These are phyloP conservation scores for Alectoris magna DNA, from an alignment of 2,797 vertebrate species.

Conservation along the genomic window DNA sequence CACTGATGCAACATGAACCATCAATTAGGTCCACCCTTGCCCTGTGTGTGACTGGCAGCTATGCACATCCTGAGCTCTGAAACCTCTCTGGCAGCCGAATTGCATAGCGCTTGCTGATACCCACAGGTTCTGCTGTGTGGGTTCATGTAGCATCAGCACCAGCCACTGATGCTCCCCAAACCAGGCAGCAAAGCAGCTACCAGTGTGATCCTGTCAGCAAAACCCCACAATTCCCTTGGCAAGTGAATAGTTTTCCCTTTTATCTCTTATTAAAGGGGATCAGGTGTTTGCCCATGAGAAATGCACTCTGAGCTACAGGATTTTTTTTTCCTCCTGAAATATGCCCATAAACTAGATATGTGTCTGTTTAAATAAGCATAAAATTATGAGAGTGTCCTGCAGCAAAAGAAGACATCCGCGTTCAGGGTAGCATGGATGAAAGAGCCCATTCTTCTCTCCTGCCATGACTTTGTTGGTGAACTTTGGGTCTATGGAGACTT, in stretches of 20 bases:
- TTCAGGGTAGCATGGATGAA: conserved; percentile 54
- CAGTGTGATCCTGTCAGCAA: conserved; percentile 1
- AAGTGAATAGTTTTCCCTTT: conserved; percentile 66
- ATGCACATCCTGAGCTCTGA: background rate
- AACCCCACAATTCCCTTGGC: conserved; percentile 4
- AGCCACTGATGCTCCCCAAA: background rate
- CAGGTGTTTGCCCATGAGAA: conserved; percentile 85
- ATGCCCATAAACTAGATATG: conserved; percentile 79
- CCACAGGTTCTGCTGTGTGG: background rate
- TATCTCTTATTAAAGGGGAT: conserved; percentile 82
- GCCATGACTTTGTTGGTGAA: conserved; percentile 57
- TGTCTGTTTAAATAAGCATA: conserved; percentile 87
- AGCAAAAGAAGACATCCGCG: conserved; percentile 77
- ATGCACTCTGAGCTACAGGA: conserved; percentile 71
- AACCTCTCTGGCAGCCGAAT: background rate
- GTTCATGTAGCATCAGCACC: background rate
- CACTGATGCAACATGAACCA: background rate
- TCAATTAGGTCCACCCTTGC: background rate
- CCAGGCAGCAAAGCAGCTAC: conserved; percentile 15
- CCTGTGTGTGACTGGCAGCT: background rate
- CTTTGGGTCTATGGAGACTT: conserved; percentile 49
- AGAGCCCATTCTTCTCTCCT: conserved; percentile 34
- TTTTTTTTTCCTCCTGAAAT: conserved; percentile 61
- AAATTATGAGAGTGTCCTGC: conserved; percentile 76
- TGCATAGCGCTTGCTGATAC: background rate